Evolutionary conservation across 2,113 vertebrate species (phyloP), one percentile per base, ranked within the genome.

Genomic region (Psephotus haematonotus): DNA sequence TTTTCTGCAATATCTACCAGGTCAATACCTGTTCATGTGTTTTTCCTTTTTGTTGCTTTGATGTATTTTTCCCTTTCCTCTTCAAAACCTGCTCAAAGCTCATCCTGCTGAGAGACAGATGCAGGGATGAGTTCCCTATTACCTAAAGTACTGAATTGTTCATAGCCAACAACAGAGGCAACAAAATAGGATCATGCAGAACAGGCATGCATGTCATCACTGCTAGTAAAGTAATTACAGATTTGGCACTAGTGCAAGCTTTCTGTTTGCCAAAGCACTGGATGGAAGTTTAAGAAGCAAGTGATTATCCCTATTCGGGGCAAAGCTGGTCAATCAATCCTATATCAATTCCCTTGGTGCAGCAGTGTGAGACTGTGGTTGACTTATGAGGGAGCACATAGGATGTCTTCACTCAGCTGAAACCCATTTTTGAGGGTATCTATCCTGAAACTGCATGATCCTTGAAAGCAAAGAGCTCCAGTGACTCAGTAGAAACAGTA

Each of bases 141-240:
- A 89, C 93, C 74, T 92, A 72, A 83, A 91, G 72, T 71, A 79
- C 74, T 76, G 71, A 65, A 44, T 12, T 72, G 31, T 52, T 97
- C 75, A 59, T 35, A 93, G 90, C 81, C 90, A 97, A 76, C 46
- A 90, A 80, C 81, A 90, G 89, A 93, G 95, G 67, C 84, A 92
- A 74, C 53, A 71, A 95, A 95, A 93, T 50, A 81, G 83, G 86
- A 92, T 96, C 82, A 70, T 59, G 49, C 59, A 82, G 92, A 94
- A 98, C 64, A 93, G 84, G 86, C 75, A 69, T 77, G 81, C 65
- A 71, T 97, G 91, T 94, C 97, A 96, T 93, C 37, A 2, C 88
- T 13, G 74, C 65, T 96, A 93, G 94, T 95, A 93, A 96, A 96
- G 91, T 94, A 96, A 97, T 97, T 97, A 95, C 81, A 96, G 72